These are phyloP conservation scores for Formica selysi DNA, from an alignment of 1,140 invertebrate species.

Conservation along the genomic window DNA sequence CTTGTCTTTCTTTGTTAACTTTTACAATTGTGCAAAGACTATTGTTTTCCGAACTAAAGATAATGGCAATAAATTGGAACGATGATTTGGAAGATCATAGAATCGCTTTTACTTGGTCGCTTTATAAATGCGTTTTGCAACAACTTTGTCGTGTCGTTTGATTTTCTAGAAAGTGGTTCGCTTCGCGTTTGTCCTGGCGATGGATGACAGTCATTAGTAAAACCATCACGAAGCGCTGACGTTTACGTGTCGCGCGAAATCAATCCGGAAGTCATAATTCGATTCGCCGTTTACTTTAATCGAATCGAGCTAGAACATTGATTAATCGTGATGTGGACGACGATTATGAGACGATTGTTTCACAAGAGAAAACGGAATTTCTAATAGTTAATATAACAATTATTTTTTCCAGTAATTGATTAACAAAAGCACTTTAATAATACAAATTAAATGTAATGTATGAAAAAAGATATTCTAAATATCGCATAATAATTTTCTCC, in stretches of 20 bases:
- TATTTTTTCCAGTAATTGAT: background rate
- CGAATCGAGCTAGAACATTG: background rate
- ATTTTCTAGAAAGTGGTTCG: constrained; percentile 57
- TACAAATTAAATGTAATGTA: too few relatives aligned
- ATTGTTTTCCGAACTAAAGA: background rate
- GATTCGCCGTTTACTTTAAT: constrained; percentile 11
- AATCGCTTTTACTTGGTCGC: background rate
- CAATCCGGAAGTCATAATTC: constrained; percentile 38
- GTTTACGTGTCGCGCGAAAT: constrained; percentile 35
- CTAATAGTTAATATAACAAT: background rate
- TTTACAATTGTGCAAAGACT: background rate
- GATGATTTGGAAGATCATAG: constrained; percentile 13
- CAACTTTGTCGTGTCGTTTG: constrained; percentile 1
- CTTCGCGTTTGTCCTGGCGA: constrained; percentile 15
- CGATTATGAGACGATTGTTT: background rate
- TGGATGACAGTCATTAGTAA: constrained; percentile 33
- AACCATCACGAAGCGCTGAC: constrained; percentile 28
- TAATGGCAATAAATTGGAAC: background rate
- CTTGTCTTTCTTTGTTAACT: constrained; percentile 4
- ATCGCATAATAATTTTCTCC: too few relatives aligned
- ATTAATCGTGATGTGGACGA: constrained; percentile 5
- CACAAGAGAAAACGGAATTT: background rate
- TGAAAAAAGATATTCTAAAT: too few relatives aligned
- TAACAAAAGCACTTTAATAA: too few relatives aligned
- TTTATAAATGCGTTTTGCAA: constrained; percentile 12